Evolutionary conservation across 2,113 vertebrate species (phyloP).

Genomic region (Lepisosteus osseus): DNA sequence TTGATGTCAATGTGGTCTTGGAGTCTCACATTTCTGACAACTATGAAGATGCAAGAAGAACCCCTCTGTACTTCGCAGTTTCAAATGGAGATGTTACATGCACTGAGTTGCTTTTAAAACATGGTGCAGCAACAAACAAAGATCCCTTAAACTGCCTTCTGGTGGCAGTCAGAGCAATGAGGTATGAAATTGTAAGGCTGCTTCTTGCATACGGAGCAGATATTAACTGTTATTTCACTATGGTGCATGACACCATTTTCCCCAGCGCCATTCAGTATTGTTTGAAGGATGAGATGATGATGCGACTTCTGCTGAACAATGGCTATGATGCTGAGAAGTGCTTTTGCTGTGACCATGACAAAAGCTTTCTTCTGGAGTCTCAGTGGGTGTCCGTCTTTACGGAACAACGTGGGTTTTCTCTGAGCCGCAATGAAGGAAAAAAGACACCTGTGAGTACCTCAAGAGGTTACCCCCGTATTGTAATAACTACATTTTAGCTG

Average conservation of each 20-base stretch:
- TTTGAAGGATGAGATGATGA: conserved; percentile 81
- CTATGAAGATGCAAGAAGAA: conserved; percentile 73
- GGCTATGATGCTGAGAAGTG: conserved; percentile 78
- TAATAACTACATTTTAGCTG: too few relatives aligned
- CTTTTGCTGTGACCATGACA: conserved; percentile 77
- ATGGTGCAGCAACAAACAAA: conserved; percentile 70
- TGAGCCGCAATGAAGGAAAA: conserved; percentile 31
- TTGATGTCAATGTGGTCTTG: conserved; percentile 73
- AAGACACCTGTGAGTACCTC: conserved; percentile 52
- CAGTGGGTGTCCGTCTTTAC: conserved; percentile 54
- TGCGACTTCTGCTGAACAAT: conserved; percentile 77
- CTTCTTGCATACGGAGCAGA: conserved; percentile 73
- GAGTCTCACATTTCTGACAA: conserved; percentile 69
- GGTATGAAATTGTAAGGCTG: conserved; percentile 72
- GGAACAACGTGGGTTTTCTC: conserved; percentile 36
- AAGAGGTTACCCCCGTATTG: too few relatives aligned
- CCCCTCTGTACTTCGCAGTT: conserved; percentile 72
- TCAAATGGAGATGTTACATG: conserved; percentile 77
- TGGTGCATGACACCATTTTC: conserved; percentile 76
- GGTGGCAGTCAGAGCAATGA: conserved; percentile 76
- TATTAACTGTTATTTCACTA: conserved; percentile 81
- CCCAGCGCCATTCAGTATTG: conserved; percentile 84
- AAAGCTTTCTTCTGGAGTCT: conserved; percentile 61
- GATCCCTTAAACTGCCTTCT: conserved; percentile 82
- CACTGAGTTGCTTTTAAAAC: conserved; percentile 66